These are phyloP conservation scores for Chloroclysta siterata DNA, from an alignment of 2,888 invertebrate species.

Conservation along the genomic window DNA sequence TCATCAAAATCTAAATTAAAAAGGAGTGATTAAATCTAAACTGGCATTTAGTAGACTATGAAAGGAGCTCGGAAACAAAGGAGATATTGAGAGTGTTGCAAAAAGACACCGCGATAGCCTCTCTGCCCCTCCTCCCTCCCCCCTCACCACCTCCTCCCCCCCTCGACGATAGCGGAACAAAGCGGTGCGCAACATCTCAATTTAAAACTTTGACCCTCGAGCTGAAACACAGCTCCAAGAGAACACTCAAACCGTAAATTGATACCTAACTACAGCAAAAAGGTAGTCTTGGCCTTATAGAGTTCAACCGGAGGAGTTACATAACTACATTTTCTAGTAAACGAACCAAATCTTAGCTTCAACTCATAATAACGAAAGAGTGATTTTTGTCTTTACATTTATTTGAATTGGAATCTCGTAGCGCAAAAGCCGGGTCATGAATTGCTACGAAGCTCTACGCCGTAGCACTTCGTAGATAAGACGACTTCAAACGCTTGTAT, in stretches of 20 bases:
- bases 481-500: neutral
- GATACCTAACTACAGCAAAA: neutral
- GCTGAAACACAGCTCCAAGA: conserved; percentile 12
- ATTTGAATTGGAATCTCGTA: neutral
- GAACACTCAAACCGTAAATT: conserved; percentile 3
- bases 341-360: too few relatives aligned
- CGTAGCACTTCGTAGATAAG: neutral
- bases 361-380: too few relatives aligned
- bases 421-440: neutral
- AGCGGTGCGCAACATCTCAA: conserved; percentile 33
- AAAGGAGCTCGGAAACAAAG: conserved; percentile 37
- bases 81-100: conserved; percentile 38
- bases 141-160: neutral
- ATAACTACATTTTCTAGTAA: too few relatives aligned
- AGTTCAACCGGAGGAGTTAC: too few relatives aligned
- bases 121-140: neutral
- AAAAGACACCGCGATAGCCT: conserved; percentile 27
- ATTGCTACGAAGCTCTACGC: conserved; percentile 1
- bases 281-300: too few relatives aligned
- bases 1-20: conserved; percentile 50
- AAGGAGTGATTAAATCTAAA: conserved; percentile 50
- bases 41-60: conserved; percentile 37
- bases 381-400: too few relatives aligned
- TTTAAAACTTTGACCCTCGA: conserved; percentile 41
- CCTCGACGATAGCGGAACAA: conserved; percentile 14